A percentile compares a stretch with the other conserved stretches of the same genome.
These are phyloP conservation scores for Ypsolopha sequella DNA, from an alignment of 2,888 invertebrate species.

Conservation along the genomic window DNA sequence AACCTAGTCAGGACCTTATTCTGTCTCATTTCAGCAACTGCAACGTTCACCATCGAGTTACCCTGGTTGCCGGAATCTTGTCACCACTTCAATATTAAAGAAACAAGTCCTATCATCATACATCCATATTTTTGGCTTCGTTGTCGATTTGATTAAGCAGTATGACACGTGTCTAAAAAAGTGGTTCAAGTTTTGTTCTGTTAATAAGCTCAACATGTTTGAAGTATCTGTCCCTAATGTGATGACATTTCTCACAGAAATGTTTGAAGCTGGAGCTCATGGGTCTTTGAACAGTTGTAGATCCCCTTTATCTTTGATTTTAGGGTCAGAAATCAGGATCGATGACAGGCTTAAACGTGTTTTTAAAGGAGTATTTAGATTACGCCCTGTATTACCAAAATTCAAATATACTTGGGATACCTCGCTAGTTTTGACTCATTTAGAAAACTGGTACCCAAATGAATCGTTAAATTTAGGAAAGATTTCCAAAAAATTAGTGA, in stretches of 20 bases:
- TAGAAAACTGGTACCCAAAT: constrained; percentile 10
- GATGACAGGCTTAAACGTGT: constrained; percentile 7
- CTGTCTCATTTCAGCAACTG: constrained; percentile 7
- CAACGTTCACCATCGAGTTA: constrained; percentile 8
- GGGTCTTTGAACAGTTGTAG: constrained; percentile 7
- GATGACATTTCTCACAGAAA: constrained; percentile 5
- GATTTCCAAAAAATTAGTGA: constrained; percentile 13
- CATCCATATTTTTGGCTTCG: constrained; percentile 7
- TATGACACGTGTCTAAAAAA: constrained; percentile 8
- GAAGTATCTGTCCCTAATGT: constrained; percentile 5
- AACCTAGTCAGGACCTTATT: constrained; percentile 4
- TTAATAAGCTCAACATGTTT: constrained; percentile 8
- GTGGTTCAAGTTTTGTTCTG: constrained; percentile 11
- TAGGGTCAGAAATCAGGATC: neutral
- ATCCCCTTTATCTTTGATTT: constrained; percentile 7
- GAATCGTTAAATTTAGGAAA: constrained; percentile 5
- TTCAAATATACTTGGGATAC: constrained; percentile 15
- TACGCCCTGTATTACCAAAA: constrained; percentile 11
- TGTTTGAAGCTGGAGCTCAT: constrained; percentile 5
- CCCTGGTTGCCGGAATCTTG: constrained; percentile 11
- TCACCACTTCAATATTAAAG: constrained; percentile 8
- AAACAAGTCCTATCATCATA: constrained; percentile 6
- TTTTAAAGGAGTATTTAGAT: constrained; percentile 12
- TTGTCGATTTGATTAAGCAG: constrained; percentile 10
- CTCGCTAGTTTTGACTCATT: constrained; percentile 10